Conservation (phyloP, 1,140 invertebrate genomes). For the Temnothorax curvispinosus region DNA sequence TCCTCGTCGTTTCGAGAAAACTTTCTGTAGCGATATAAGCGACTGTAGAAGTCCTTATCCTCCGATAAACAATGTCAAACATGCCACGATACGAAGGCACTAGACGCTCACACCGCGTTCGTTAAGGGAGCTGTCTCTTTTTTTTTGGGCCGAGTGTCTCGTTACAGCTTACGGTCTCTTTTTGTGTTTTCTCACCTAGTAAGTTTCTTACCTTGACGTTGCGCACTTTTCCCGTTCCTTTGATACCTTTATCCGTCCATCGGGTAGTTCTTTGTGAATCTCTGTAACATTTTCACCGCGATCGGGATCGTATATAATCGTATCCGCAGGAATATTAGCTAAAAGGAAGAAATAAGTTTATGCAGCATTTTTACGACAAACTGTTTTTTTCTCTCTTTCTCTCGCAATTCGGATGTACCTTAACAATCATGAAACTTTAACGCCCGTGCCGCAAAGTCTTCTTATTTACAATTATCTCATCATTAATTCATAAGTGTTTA, state of each 20-base stretch:
- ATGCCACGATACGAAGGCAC: slow-evolving; percentile 59
- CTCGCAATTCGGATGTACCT: neutral
- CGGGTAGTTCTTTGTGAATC: slow-evolving; percentile 15
- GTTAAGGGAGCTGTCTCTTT: slow-evolving; percentile 58
- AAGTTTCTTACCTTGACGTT: slow-evolving; percentile 40
- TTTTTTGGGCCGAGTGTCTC: slow-evolving; percentile 41
- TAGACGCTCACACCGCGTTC: slow-evolving; percentile 62
- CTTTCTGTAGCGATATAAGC: slow-evolving; percentile 16
- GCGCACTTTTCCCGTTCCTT: slow-evolving; percentile 31
- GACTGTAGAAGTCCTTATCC: slow-evolving; percentile 44
- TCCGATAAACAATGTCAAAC: slow-evolving; percentile 73
- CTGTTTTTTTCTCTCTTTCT: neutral
- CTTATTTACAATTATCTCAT: slow-evolving; percentile 52
- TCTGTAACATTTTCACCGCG: slow-evolving; percentile 30
- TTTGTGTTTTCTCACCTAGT: slow-evolving; percentile 32
- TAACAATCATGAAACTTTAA: slow-evolving; percentile 27
- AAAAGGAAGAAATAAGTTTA: neutral
- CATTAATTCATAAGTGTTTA: slow-evolving; percentile 65
- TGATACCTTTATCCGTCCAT: slow-evolving; percentile 64
- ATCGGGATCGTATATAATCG: slow-evolving; percentile 38
- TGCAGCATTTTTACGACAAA: slow-evolving; percentile 26
- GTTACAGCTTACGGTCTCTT: slow-evolving; percentile 54
- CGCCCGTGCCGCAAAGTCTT: too few relatives aligned
- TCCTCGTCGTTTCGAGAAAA: slow-evolving; percentile 51
- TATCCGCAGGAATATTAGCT: neutral